A percentile compares a stretch with the other conserved stretches of the same genome.
These are phyloP conservation scores for Allolobophora icterica DNA, from an alignment of 2,888 invertebrate species.

Conservation along the genomic window DNA sequence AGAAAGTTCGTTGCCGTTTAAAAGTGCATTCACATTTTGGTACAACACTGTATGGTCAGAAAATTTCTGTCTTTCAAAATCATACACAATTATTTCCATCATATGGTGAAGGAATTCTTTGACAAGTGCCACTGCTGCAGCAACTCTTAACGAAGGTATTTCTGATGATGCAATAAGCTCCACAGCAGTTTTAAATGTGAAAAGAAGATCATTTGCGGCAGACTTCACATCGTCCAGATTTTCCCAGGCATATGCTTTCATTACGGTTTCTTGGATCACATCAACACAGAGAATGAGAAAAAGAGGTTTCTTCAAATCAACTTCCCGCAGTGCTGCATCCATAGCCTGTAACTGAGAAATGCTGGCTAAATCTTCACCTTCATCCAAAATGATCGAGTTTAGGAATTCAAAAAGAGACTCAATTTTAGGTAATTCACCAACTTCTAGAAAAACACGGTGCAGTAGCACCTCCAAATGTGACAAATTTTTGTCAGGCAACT, in stretches of 20 bases:
- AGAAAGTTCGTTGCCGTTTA: neutral
- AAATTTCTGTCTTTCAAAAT: neutral
- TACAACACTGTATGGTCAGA: neutral
- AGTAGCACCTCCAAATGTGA: conserved; percentile 13
- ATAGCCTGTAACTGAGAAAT: neutral
- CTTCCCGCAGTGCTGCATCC: neutral
- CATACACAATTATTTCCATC: neutral
- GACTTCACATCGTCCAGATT: conserved; percentile 19
- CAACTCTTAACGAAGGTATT: neutral
- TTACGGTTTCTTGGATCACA: conserved; percentile 4
- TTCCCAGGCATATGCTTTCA: neutral
- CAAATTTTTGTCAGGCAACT: neutral
- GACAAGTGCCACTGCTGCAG: neutral
- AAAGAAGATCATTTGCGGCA: conserved; percentile 5
- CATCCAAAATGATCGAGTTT: neutral
- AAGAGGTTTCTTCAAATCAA: neutral
- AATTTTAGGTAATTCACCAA: neutral
- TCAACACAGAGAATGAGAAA: conserved; percentile 22
- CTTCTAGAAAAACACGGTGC: neutral
- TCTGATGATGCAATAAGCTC: neutral
- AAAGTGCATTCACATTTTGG: neutral
- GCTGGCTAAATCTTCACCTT: neutral
- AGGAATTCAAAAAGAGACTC: neutral
- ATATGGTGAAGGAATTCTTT: conserved; percentile 19
- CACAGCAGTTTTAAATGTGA: neutral